Base-by-base conservation (phyloP, 1,140 invertebrate genomes). In the Zaprionus ghesquierei region DNA sequence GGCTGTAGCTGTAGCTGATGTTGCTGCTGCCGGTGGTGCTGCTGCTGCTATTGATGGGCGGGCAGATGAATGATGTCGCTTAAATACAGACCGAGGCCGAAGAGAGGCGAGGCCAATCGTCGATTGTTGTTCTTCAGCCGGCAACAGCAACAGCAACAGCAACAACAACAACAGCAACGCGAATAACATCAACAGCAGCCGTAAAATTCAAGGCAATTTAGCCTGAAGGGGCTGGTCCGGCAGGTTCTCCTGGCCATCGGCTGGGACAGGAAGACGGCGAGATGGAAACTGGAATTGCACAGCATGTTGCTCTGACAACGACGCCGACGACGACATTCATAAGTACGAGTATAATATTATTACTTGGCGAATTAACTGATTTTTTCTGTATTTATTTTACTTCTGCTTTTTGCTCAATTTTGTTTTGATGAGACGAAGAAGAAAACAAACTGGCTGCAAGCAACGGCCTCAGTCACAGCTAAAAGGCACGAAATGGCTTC, bases 401-500 rank as follows among this genome's bases (percentile, higher is more conserved):
- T 63, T n/a, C 9, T 13, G 5, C 46, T 27, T 58, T 20, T 25
- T 66, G 56, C 3, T 18, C 41, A 18, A 44, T 56, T 58, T 59
- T 65, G 22, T 44, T 59, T 27, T 20, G 10, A 41, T 10, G 27
- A 23, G 29, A 55, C 1, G 61, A 62, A 54, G 46, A 79, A 18
- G n/a, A 56, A 50, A 69, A 74, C 63, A 69, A 82, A 79, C 79
- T 89, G 84, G 82, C 79, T 86, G 38, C 49, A 41, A 23, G 50
- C 41, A 31, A 22, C 23, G 15, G 63, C 27, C 81, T 69, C 59
- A 75, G 53, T 70, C 66, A 69, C 35, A 60, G 72, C 60, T 82
- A 82, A 89, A 77, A 84, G 84, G 79, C 84, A 87, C 79, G 84
- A 89, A 89, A 90, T 81, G 82, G 87, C 87, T 90, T 90, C 82